Conservation (phyloP, 2,888 invertebrate genomes). For the Aleiodes alternator region DNA sequence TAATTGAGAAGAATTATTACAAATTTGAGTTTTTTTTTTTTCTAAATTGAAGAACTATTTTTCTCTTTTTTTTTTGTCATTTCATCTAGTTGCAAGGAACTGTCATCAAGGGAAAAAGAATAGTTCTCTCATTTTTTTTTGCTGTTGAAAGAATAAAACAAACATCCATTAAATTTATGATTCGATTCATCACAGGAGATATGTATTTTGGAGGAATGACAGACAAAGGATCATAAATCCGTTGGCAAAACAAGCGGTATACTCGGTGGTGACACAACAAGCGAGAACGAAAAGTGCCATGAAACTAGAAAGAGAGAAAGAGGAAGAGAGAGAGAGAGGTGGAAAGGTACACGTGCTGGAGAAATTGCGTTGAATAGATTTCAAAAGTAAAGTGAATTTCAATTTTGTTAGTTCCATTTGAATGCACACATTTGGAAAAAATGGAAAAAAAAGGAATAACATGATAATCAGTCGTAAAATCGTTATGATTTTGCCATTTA, state of each 20-base stretch:
- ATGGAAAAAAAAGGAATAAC: not conserved
- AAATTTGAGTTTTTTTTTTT: too few species aligned
- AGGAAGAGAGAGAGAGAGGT: not conserved
- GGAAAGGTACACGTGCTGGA: not conserved
- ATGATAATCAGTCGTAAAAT: conserved; percentile 16
- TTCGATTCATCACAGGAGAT: conserved; percentile 19
- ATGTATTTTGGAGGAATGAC: conserved; percentile 22
- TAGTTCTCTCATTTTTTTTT: not conserved
- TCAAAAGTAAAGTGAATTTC: conserved; percentile 37
- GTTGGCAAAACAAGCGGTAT: conserved; percentile 19
- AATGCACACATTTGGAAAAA: not conserved
- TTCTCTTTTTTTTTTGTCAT: too few species aligned
- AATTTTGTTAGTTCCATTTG: conserved; percentile 1
- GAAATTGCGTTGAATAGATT: conserved; percentile 13
- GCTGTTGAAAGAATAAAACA: not conserved
- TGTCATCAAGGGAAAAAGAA: not conserved
- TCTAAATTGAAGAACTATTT: too few species aligned
- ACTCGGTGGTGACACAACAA: conserved; percentile 26
- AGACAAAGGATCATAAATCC: conserved; percentile 39
- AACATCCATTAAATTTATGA: conserved; percentile 30
- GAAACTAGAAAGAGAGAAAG: not conserved
- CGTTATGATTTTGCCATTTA: conserved; percentile 11
- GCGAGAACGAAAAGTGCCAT: conserved; percentile 8
- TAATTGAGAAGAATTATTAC: too few species aligned
- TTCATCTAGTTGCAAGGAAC: too few species aligned